phyloP scores from a whole-genome alignment of 2,113 vertebrate genomes.

The Lathamus discolor region DNA sequence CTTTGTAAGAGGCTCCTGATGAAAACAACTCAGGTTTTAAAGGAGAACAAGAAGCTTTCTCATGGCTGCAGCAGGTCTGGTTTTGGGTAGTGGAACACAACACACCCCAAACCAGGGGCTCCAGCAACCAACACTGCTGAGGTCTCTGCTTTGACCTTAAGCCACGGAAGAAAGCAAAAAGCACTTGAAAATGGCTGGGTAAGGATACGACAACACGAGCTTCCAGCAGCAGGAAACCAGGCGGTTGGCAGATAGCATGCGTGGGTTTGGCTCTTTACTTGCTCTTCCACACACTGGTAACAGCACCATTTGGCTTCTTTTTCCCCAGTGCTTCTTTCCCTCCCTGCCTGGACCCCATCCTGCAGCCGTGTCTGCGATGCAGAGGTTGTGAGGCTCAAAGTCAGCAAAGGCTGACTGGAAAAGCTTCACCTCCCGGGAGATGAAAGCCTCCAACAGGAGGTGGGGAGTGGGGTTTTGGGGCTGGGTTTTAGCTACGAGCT shows the following conservation, averaged over 20 bases:
- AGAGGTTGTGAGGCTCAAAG: background rate
- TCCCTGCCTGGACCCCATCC: background rate
- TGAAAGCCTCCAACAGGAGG: background rate
- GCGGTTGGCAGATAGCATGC: accelerated
- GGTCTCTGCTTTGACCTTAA: background rate
- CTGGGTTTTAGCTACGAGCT: background rate
- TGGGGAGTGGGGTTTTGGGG: background rate
- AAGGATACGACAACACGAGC: background rate
- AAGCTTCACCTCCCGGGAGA: background rate
- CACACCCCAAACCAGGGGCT: background rate
- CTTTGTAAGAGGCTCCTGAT: background rate
- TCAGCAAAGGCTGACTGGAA: background rate
- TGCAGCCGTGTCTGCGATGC: accelerated
- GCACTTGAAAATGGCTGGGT: background rate
- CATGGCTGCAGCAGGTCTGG: background rate
- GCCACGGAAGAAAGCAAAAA: background rate
- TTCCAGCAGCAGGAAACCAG: background rate
- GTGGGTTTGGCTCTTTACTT: background rate
- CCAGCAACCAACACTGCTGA: background rate
- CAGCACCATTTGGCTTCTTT: background rate
- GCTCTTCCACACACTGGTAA: background rate
- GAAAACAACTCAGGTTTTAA: background rate
- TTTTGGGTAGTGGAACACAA: background rate
- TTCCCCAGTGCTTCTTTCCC: background rate
- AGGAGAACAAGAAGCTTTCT: background rate